Conservation (phyloP, 2,888 invertebrate genomes). For the Dynastes grantii region DNA sequence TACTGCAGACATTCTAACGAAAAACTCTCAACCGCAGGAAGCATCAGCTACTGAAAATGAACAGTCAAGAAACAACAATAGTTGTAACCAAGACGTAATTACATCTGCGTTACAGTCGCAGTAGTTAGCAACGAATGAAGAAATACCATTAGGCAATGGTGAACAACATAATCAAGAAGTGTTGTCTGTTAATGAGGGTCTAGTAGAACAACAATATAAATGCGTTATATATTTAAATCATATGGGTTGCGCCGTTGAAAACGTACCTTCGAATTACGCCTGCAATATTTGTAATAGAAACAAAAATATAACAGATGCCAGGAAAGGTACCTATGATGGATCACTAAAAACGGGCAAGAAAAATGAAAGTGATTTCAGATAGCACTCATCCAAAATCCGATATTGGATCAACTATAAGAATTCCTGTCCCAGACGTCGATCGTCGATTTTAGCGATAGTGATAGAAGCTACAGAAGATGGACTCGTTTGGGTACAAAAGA, state of each 20-base stretch:
- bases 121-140: too few relatives aligned
- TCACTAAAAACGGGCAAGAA: constrained; percentile 50
- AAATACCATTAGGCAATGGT: too few relatives aligned
- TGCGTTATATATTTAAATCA: background rate
- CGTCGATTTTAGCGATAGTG: constrained; percentile 54
- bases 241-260: too few relatives aligned
- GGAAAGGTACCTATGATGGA: constrained; percentile 1
- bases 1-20: background rate
- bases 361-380: too few relatives aligned
- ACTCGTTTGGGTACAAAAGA: constrained; percentile 51
- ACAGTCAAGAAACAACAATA: too few relatives aligned
- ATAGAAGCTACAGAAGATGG: constrained; percentile 55
- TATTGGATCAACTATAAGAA: constrained; percentile 53
- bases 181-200: too few relatives aligned
- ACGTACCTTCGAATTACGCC: background rate
- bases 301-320: constrained; percentile 1
- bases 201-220: background rate
- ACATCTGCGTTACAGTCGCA: too few relatives aligned
- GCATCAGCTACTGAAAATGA: too few relatives aligned
- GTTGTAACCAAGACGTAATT: too few relatives aligned
- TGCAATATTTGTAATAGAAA: constrained; percentile 14
- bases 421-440: constrained; percentile 55
- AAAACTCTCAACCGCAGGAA: too few relatives aligned
- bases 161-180: too few relatives aligned
- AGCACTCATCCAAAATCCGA: constrained; percentile 14